Conservation (phyloP, 2,888 invertebrate genomes). For the Rhamnusium bicolor region DNA sequence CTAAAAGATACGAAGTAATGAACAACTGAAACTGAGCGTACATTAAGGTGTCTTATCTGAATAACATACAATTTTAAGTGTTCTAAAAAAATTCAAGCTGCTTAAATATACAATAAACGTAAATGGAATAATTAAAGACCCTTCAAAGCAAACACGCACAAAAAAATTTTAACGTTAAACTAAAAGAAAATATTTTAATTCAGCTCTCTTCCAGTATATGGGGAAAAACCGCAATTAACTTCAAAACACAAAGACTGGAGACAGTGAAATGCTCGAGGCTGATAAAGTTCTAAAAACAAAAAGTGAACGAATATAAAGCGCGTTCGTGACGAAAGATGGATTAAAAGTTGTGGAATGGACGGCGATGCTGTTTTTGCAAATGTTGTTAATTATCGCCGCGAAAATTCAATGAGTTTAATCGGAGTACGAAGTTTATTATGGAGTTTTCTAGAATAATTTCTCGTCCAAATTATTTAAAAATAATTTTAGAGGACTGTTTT, state of each 20-base stretch:
- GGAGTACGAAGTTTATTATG: conserved; percentile 21
- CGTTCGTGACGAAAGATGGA: conserved; percentile 59
- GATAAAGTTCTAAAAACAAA: conserved; percentile 53
- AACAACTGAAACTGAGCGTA: too few relatives aligned
- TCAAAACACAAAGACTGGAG: conserved; percentile 33
- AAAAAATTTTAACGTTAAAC: conserved; percentile 26
- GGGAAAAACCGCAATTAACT: conserved; percentile 42
- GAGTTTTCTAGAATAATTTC: conserved; percentile 8
- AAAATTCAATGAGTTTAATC: conserved; percentile 34
- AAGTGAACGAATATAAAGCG: conserved; percentile 54
- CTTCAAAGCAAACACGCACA: conserved; percentile 16
- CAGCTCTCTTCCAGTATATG: background rate
- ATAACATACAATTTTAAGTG: background rate
- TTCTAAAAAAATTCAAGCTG: background rate
- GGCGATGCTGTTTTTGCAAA: conserved; percentile 62
- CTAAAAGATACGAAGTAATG: too few relatives aligned
- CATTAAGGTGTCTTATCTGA: too few relatives aligned
- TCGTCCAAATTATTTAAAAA: background rate
- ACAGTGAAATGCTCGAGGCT: conserved; percentile 37
- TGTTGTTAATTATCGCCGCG: conserved; percentile 61
- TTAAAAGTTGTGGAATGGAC: conserved; percentile 60
- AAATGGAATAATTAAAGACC: conserved; percentile 21
- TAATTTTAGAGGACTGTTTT: too few relatives aligned
- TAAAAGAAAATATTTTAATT: conserved; percentile 32
- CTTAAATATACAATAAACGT: background rate